Evolutionary conservation across 2,888 invertebrate genomes (phyloP), one percentile per base, ranked within the genome.

Genomic region (Petrophora chlorosata): DNA sequence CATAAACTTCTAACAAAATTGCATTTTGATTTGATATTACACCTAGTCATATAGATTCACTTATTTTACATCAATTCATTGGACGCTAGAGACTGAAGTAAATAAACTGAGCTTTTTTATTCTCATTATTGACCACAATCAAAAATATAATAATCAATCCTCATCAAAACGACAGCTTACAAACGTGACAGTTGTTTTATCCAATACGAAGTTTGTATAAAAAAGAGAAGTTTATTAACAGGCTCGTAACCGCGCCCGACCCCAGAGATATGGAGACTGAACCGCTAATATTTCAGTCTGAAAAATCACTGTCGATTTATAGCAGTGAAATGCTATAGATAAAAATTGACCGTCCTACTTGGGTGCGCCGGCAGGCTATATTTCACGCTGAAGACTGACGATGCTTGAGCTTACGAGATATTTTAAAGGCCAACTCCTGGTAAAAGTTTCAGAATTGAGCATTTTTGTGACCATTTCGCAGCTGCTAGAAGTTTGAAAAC

Each of bases 271-370:
- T 76, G 65, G 74, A 61, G 63, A 61, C 66, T 63, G 69, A 73
- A 76, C 82, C 79, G 72, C 78, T 70, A 73, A 83, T 84, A 83
- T 82, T 80, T 85, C 79, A 80, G 51, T 30, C 52, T 82, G 79
- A 86, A 79, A 82, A 79, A 80, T 81, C 73, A 68, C 75, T 67
- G 71, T 67, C 84, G 72, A 85, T 85, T 84, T 83, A 81, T 79
- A 78, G 70, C 69, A 75, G 74, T 70, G 70, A 71, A 82, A 67
- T 63, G 68, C 61, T 73, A 71, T 73, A 76, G 81, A 82, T 82
- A 85, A 84, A 80, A 83, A 80, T 79, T 82, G 74, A 79, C 81
- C 79, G 70, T 60, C 67, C 59, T 67, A 61, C 61, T 61, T 50
- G 61, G 55, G 64, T 64, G 30, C 63, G 44, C 54, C 48, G 53